These are phyloP conservation scores for Muntiacus reevesi DNA, from an alignment of 2,113 vertebrate species.

Conservation along the genomic window DNA sequence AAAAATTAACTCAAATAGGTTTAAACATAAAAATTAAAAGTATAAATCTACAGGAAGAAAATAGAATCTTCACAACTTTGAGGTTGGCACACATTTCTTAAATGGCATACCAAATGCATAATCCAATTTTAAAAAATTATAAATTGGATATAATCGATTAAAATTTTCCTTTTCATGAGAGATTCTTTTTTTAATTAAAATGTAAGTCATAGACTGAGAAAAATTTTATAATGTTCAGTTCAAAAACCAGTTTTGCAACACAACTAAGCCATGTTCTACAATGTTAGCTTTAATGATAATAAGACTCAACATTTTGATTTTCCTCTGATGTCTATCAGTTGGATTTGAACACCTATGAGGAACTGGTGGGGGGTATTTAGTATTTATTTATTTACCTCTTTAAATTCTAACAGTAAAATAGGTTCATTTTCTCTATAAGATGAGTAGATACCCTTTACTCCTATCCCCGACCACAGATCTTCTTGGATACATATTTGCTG, in stretches of 20 bases:
- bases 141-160: neutral
- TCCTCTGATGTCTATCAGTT: neutral
- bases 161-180: neutral
- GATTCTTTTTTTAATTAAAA: neutral
- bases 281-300: neutral
- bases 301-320: neutral
- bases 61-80: neutral
- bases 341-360: neutral
- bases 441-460: neutral
- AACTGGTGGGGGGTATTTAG: neutral
- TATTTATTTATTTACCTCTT: neutral
- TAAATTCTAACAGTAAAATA: neutral
- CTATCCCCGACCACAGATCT: neutral
- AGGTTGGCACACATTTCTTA: neutral
- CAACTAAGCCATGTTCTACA: neutral
- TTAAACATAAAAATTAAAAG: neutral
- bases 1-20: neutral
- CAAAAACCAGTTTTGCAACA: neutral
- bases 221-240: neutral
- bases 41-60: neutral
- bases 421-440: neutral
- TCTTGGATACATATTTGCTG: neutral
- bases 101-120: neutral
- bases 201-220: neutral
- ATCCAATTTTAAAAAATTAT: neutral